A percentile compares a stretch with the other conserved stretches of the same genome.
Evolutionary conservation across 2,888 invertebrate genomes (phyloP).

Genomic region (Ormyrus pomaceus): DNA sequence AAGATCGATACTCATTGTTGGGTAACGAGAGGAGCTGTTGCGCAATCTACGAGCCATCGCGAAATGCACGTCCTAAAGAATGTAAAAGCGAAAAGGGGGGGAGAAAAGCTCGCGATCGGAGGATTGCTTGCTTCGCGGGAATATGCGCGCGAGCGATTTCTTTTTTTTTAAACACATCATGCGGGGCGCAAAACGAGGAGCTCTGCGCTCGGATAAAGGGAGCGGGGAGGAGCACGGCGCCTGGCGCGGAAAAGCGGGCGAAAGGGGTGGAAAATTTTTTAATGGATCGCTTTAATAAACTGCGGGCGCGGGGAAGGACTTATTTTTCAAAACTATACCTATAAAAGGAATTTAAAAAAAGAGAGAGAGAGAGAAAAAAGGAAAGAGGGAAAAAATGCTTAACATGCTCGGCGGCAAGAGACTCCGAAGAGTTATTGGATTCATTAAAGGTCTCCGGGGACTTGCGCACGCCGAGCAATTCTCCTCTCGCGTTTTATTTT

Average conservation of each 20-base stretch:
- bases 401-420: conserved; percentile 38
- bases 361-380: background rate
- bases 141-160: too few species aligned
- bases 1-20: too few species aligned
- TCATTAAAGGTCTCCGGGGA: conserved; percentile 54
- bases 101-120: background rate
- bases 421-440: conserved; percentile 55
- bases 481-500: conserved; percentile 46
- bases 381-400: conserved; percentile 28
- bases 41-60: background rate
- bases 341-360: conserved; percentile 20
- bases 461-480: conserved; percentile 41
- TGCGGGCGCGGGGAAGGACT: conserved; percentile 7
- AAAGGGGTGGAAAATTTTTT: conserved; percentile 26
- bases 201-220: too few species aligned
- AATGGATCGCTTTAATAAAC: conserved; percentile 41
- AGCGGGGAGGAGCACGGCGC: too few species aligned
- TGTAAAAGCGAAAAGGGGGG: background rate
- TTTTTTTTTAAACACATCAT: too few species aligned
- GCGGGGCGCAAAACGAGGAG: too few species aligned
- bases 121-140: too few species aligned
- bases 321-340: conserved; percentile 44
- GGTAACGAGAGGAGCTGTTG: too few species aligned
- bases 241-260: too few species aligned
- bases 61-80: background rate